These are phyloP conservation scores for Bungarus multicinctus DNA, from an alignment of 2,113 vertebrate genomes.

Conservation along the genomic window DNA sequence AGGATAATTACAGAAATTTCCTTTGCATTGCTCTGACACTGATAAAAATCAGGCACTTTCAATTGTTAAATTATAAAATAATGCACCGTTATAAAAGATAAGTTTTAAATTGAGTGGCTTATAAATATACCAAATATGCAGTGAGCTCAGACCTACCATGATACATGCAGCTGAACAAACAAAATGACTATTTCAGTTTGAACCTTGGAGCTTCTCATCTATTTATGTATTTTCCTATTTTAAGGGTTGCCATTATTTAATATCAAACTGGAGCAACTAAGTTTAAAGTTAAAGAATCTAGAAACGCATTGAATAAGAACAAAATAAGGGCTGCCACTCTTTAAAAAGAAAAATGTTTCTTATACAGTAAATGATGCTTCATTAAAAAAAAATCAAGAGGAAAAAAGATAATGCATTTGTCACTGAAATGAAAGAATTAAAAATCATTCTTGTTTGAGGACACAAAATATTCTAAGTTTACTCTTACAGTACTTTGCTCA, in stretches of 20 bases:
- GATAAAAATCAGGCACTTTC: neutral
- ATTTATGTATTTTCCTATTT: constrained; percentile 53
- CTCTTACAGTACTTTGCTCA: neutral
- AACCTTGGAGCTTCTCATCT: constrained; percentile 41
- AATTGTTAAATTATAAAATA: constrained; percentile 28
- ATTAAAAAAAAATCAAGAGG: neutral
- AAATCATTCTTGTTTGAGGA: neutral
- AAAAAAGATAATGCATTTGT: neutral
- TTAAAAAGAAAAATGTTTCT: constrained; percentile 14
- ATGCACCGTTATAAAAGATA: constrained; percentile 44
- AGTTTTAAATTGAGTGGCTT: constrained; percentile 32
- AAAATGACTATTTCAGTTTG: constrained; percentile 49
- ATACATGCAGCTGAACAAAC: constrained; percentile 62
- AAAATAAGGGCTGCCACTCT: constrained; percentile 8
- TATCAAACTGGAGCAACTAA: constrained; percentile 35
- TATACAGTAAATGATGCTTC: constrained; percentile 12
- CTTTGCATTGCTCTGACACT: neutral
- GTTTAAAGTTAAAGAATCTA: constrained; percentile 24
- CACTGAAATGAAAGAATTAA: neutral
- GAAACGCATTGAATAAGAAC: constrained; percentile 30
- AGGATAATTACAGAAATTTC: neutral
- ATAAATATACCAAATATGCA: constrained; percentile 38
- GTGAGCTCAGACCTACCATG: constrained; percentile 36
- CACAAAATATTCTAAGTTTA: neutral
- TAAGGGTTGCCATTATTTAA: constrained; percentile 44